phyloP scores from a whole-genome alignment of 2,888 invertebrate species.

The Diadromus collaris region DNA sequence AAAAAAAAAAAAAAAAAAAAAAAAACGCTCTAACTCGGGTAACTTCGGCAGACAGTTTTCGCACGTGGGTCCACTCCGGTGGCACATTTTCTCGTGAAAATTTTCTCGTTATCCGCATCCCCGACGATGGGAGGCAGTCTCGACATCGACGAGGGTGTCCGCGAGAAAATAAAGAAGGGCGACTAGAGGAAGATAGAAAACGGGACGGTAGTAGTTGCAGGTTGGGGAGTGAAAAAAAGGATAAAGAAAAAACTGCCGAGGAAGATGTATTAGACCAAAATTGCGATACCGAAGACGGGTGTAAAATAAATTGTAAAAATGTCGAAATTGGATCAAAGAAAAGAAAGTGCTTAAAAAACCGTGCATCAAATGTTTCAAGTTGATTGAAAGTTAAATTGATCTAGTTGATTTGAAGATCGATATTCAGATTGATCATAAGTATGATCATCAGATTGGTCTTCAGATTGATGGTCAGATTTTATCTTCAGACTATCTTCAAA shows the following conservation, averaged over 20 bases:
- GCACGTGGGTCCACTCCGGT: not conserved
- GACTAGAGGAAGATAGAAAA: conserved; percentile 2
- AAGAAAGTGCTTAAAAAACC: not conserved
- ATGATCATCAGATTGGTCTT: too few relatives aligned
- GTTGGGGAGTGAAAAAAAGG: not conserved
- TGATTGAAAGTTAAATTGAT: not conserved
- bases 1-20: not conserved
- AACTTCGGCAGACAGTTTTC: not conserved
- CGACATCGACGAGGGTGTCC: not conserved
- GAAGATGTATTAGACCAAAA: not conserved
- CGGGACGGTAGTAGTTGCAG: not conserved
- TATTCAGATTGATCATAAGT: not conserved
- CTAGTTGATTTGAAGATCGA: not conserved
- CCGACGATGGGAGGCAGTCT: conserved; percentile 3
- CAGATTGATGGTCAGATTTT: too few relatives aligned
- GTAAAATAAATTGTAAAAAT: not conserved
- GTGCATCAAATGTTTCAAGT: not conserved
- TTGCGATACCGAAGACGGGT: not conserved
- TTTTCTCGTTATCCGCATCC: conserved; percentile 27
- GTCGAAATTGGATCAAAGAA: not conserved
- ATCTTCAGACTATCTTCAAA: too few relatives aligned
- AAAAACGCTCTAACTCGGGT: not conserved
- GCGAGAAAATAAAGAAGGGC: not conserved
- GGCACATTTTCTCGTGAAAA: conserved; percentile 36
- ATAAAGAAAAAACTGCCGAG: conserved; percentile 4